These are phyloP conservation scores for Perca schrenkii DNA, from an alignment of 2,113 vertebrate species.

Conservation along the genomic window DNA sequence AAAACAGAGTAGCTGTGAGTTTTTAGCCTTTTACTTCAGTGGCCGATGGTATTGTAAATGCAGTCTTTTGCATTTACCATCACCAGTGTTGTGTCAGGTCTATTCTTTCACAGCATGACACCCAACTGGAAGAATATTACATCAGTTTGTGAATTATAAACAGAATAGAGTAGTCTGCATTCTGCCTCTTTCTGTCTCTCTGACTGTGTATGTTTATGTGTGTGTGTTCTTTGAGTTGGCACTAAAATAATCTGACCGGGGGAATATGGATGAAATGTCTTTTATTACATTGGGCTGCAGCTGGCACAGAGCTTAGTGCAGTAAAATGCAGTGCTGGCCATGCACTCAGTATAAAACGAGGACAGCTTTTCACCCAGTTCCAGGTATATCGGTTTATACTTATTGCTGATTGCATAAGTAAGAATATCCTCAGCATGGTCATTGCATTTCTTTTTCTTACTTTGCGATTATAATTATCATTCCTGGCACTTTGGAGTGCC, in stretches of 20 bases:
- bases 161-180: not conserved
- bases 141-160: slow-evolving; percentile 45
- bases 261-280: slow-evolving; percentile 63
- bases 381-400: slow-evolving; percentile 34
- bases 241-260: slow-evolving; percentile 63
- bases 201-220: not conserved
- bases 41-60: slow-evolving; percentile 8
- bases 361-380: slow-evolving; percentile 39
- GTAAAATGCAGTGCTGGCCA: slow-evolving; percentile 20
- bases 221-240: slow-evolving; percentile 40
- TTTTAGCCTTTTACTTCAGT: slow-evolving; percentile 37
- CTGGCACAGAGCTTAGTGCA: slow-evolving; percentile 55
- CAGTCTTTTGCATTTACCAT: slow-evolving; percentile 34
- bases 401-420: slow-evolving; percentile 58
- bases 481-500: slow-evolving; percentile 44
- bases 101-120: slow-evolving; percentile 34
- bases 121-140: slow-evolving; percentile 31
- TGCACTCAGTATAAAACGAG: slow-evolving; percentile 3
- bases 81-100: slow-evolving; percentile 55
- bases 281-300: slow-evolving; percentile 59
- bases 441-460: slow-evolving; percentile 16
- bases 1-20: slow-evolving; percentile 54
- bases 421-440: slow-evolving; percentile 23
- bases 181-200: not conserved
- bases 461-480: slow-evolving; percentile 50